phyloP scores from a whole-genome alignment of 2,113 vertebrate genomes.

The Phaethon lepturus region DNA sequence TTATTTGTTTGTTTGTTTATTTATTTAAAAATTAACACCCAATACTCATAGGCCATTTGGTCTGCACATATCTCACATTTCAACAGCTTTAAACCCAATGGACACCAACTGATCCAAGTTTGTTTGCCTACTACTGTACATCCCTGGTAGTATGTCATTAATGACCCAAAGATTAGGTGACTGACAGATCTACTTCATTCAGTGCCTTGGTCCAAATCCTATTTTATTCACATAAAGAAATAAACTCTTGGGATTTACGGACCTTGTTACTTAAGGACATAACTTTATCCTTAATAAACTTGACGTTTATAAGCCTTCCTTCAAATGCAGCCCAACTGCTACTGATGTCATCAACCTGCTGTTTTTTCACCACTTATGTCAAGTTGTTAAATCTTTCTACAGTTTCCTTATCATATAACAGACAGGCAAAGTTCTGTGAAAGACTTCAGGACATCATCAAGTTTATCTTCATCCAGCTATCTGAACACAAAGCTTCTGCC shows the following conservation, averaged over 20 bases:
- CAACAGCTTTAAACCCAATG: neutral
- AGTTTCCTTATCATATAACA: neutral
- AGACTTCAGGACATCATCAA: neutral
- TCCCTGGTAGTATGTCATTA: neutral
- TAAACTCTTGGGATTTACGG: neutral
- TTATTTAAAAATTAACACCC: neutral
- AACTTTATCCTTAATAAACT: neutral
- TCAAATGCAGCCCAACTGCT: neutral
- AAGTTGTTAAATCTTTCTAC: neutral
- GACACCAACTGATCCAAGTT: neutral
- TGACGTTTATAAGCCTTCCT: neutral
- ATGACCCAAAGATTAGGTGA: neutral
- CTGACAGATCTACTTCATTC: neutral
- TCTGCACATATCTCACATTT: neutral
- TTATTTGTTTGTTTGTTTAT: neutral
- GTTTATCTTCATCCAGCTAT: neutral
- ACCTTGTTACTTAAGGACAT: neutral
- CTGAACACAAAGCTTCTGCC: neutral
- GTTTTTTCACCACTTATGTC: neutral
- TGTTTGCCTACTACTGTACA: neutral
- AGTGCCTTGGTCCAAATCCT: neutral
- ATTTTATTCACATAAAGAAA: neutral
- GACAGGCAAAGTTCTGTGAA: neutral
- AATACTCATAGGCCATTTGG: neutral
- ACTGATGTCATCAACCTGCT: neutral